Evolutionary conservation across 2,113 vertebrate species (phyloP), one percentile per base, ranked within the genome.

Genomic region (Lasiurus cinereus): DNA sequence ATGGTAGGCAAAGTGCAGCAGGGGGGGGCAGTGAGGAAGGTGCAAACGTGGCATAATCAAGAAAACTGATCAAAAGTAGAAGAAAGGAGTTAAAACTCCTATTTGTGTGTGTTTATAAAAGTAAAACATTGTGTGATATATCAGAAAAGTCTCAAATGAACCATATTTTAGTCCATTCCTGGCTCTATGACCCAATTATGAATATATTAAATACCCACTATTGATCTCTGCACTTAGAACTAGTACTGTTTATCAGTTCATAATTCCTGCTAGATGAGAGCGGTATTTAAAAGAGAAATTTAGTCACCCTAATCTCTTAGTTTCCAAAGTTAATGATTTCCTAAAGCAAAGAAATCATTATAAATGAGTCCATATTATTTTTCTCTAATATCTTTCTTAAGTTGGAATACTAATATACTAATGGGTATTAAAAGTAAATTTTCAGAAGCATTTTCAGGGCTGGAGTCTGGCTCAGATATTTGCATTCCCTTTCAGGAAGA

Each of bases 301-400:
- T 94, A 97, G 78, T 95, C 88, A 94, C 67, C 52, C 85, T 96
- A 94, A 94, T 77, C 56, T 18, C 78, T 85, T 22, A 72, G 29
- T 91, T 96, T 95, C 86, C 66, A 86, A 94, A 97, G 69, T 94
- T 96, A 96, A 96, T 97, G 83, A 96, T 94, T 95, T 96, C 88
- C 92, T 79, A 94, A 94, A 97, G 93, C 93, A 91, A 89, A 50
- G 70, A 70, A 93, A 94, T 94, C 72, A 91, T 95, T 96, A 96
- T 90, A 95, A 93, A 96, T 93, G 90, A 84, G n/a, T 79, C 73
- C 22, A 77, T 77, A 94, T 91, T 93, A 27, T 89, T 96, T 95
- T 85, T 43, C 36, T 93, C 54, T 96, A 94, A 93, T 92, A 89
- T 84, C 46, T 89, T 94, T 76, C 69, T 69, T 6, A 16, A 94